Evolutionary conservation across 2,888 invertebrate species (phyloP).

Genomic region (Apamea monoglypha): DNA sequence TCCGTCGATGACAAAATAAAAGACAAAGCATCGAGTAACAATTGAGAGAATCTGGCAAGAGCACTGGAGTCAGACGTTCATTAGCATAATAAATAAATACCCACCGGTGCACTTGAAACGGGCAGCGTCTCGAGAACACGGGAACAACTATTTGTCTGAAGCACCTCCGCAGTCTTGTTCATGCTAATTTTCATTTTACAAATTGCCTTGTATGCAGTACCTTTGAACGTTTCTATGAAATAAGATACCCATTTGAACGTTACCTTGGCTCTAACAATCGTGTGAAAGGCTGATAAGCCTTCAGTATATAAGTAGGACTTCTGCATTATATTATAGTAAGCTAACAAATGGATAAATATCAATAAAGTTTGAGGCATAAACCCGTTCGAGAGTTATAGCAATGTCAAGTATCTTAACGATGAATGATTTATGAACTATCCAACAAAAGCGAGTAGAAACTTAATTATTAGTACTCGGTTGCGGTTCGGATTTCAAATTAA

Average conservation of each 20-base stretch:
- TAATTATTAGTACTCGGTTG: background rate
- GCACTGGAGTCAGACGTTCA: conserved; percentile 77
- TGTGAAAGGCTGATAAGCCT: conserved; percentile 39
- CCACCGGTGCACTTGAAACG: conserved; percentile 64
- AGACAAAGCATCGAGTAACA: conserved; percentile 51
- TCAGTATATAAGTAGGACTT: conserved; percentile 27
- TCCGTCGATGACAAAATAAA: conserved; percentile 41
- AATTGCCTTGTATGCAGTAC: conserved; percentile 69
- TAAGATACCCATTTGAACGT: conserved; percentile 43
- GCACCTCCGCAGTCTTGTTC: conserved; percentile 77
- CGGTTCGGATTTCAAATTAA: conserved; percentile 6
- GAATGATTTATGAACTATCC: conserved; percentile 30
- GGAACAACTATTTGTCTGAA: conserved; percentile 78
- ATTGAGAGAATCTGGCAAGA: conserved; percentile 67
- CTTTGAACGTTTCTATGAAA: conserved; percentile 57
- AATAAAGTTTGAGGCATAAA: conserved; percentile 23
- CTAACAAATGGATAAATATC: conserved; percentile 18
- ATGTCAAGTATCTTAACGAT: conserved; percentile 29
- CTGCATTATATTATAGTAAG: conserved; percentile 14
- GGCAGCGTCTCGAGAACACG: conserved; percentile 73
- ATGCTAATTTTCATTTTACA: conserved; percentile 81
- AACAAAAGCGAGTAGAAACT: conserved; percentile 10
- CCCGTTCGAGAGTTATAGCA: conserved; percentile 13
- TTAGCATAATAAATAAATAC: conserved; percentile 84
- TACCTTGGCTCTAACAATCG: conserved; percentile 34